Base-by-base conservation (phyloP, 1,140 invertebrate genomes). In the Philaenus spumarius region DNA sequence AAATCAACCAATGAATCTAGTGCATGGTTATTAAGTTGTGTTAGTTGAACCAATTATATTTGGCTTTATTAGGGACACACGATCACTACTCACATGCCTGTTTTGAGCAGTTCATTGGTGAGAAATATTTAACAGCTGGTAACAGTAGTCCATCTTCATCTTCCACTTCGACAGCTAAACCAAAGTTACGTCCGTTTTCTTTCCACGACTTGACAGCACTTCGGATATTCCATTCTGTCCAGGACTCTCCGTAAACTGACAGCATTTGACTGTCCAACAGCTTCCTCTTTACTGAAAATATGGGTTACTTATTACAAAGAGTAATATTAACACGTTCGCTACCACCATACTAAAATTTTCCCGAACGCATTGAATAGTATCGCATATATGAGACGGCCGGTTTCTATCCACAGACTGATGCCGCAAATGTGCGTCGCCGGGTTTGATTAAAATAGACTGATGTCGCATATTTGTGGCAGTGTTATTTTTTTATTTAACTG, bases 131-230 rank as follows among this genome's bases (percentile, higher is more conserved):
- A 6, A 70, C 67, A 1, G 79, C 77, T 59, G 77, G 76, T 19
- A 82, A 61, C 1, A 76, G 63, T 54, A 73, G 73, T 2, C 78
- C 77, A 39, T 82, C 80, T 65, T 82, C 80, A 64, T 84, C 80
- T 66, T 83, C 81, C 7, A 84, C 80, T 63, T 80, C 74, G 20
- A 84, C 70, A 9, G 76, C 75, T 34, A 84, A 62, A 3, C 81
- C 80, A 62, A 81, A 76, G 66, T 83, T 84, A 52, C 68, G 73
- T 39, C 71, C 72, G 48, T 52, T 52, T 2, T 67, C 64, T 22
- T 65, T 62, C 73, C 73, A 75, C 6, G 62, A 51, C 20, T 64
- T 67, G 14, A 63, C 70, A 37, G 73, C 73, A 23, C 57, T 43
- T 15, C 65, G 62, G 35, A 75, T 68, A 55, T 73, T 69, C 63